These are phyloP conservation scores for Hyalella azteca DNA, from an alignment of 2,888 invertebrate genomes.

Conservation along the genomic window DNA sequence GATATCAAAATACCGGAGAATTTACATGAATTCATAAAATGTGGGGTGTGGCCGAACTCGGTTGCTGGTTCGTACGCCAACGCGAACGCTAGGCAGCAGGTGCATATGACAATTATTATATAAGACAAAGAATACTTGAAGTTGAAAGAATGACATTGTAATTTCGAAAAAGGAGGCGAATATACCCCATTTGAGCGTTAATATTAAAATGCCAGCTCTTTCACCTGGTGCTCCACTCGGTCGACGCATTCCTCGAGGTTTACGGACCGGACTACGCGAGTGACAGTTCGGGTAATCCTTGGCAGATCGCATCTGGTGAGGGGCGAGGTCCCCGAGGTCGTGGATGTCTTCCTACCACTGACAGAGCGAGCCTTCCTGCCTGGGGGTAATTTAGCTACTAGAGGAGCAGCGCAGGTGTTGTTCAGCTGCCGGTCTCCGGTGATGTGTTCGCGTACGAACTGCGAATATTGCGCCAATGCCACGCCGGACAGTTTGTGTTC, in stretches of 20 bases:
- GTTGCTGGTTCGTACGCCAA: too few species aligned
- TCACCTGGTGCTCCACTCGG: slow-evolving; percentile 3
- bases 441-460: not conserved
- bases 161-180: too few species aligned
- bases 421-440: not conserved
- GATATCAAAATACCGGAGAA: too few species aligned
- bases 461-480: not conserved
- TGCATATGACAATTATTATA: too few species aligned
- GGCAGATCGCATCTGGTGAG: not conserved
- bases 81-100: too few species aligned
- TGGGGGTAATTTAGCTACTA: not conserved
- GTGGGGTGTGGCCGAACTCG: too few species aligned
- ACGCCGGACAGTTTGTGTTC: not conserved
- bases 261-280: not conserved
- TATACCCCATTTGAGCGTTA: too few species aligned
- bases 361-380: not conserved
- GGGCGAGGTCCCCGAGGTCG: not conserved
- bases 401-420: not conserved
- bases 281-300: not conserved
- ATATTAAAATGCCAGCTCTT: too few species aligned
- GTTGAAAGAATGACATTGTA: too few species aligned
- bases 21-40: too few species aligned
- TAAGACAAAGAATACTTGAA: too few species aligned
- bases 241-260: slow-evolving; percentile 3
- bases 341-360: not conserved